A percentile compares a stretch with the other conserved stretches of the same genome.
phyloP scores from a whole-genome alignment of 1,140 invertebrate species.

The Pteromalus puparum region DNA sequence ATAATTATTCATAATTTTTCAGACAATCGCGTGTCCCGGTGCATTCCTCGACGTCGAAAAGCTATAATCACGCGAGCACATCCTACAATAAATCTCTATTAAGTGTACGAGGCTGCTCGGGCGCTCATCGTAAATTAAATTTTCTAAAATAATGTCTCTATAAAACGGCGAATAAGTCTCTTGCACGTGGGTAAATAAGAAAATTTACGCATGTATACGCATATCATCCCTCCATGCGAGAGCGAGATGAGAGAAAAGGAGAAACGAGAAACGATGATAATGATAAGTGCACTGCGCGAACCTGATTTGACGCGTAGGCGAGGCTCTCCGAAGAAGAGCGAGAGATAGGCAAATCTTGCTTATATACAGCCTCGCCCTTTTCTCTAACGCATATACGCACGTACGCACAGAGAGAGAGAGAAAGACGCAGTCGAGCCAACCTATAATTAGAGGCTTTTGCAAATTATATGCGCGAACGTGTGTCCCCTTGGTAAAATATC shows the following conservation, averaged over 20 bases:
- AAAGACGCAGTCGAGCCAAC: constrained; percentile 55
- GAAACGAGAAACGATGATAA: constrained; percentile 56
- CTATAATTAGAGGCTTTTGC: constrained; percentile 72
- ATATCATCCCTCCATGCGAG: constrained; percentile 14
- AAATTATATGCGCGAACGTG: constrained; percentile 73
- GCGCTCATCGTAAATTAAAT: constrained; percentile 26
- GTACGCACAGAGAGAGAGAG: background rate
- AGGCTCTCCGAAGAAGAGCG: constrained; percentile 10
- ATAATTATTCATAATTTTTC: background rate
- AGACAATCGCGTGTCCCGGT: background rate
- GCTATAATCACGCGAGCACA: constrained; percentile 29
- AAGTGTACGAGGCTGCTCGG: background rate
- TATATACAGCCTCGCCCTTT: constrained; percentile 64
- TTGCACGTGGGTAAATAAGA: background rate
- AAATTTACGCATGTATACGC: background rate
- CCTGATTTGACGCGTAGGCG: constrained; percentile 44
- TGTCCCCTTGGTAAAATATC: constrained; percentile 73
- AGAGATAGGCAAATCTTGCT: constrained; percentile 35
- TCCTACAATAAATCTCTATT: constrained; percentile 42
- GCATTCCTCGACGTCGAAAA: constrained; percentile 17
- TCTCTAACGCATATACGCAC: constrained; percentile 55
- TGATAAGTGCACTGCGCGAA: constrained; percentile 42
- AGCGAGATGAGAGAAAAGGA: constrained; percentile 56
- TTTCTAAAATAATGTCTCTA: constrained; percentile 41
- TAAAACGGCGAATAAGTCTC: constrained; percentile 24